Evolutionary conservation across 2,113 vertebrate species (phyloP), one percentile per base, ranked within the genome.

Genomic region (Anseranas semipalmata): DNA sequence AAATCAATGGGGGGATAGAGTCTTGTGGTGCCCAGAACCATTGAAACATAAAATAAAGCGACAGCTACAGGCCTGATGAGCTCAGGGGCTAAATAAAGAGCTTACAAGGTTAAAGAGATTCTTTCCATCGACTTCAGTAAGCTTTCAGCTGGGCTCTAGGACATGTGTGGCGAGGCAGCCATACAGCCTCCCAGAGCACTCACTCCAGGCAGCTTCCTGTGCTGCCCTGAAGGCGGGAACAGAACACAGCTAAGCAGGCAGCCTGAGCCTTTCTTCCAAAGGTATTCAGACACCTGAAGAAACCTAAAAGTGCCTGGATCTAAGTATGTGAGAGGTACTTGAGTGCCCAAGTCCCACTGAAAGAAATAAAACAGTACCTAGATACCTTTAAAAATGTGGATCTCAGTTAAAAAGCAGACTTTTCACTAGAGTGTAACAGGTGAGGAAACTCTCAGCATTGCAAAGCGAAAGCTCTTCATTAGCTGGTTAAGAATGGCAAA

Each of bases 71-170:
- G 50, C 33, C 53, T 82, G 58, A 79, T 8, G 4, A 93, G 45
- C 33, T 93, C 75, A 66, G 18, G 46, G 74, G 81, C 91, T 94
- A 96, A 97, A 95, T 45, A 91, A 85, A 89, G 95, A 82, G 53
- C 85, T 91, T 82, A 96, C 62, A 96, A 91, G 89, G 94, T 96
- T 97, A 95, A 96, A 91, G 58, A 89, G 32, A 91, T 68, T 79
- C 62, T 87, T 91, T 76, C 39, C 53, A 87, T 85, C 0, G 2
- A 91, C 71, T 82, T 82, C 53, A 82, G 45, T 25, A 72, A 89
- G 77, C 45, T 89, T 89, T 89, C 48, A 87, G 74, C 45, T 76
- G 45, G 58, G 62, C 62, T 93, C 37, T 45, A 93, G 84, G 93
- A 66, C 78, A 91, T 53, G 66, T 76, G 45, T 53, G 62, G 50